Conservation (phyloP, 2,797 vertebrate genomes). For the Calcarius lapponicus region DNA sequence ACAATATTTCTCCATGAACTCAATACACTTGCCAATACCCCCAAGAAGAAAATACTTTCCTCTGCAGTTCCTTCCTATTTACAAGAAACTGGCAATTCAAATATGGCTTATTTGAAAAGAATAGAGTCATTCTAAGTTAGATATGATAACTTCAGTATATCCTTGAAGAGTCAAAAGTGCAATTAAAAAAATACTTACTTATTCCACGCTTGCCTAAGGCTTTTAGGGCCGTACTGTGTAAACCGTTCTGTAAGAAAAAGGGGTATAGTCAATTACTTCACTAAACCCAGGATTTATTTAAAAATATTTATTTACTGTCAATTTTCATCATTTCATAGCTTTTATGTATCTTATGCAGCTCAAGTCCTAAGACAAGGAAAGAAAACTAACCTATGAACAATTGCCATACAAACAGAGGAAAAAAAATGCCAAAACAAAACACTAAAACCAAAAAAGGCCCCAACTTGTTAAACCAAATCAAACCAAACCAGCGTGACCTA, state of each 20-base stretch:
- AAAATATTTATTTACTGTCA: not conserved
- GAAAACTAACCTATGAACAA: not conserved
- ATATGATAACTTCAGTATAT: not conserved
- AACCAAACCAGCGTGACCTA: not conserved
- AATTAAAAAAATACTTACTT: slow-evolving; percentile 85
- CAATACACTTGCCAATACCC: not conserved
- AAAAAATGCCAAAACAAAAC: rapidly evolving
- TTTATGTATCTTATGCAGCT: not conserved
- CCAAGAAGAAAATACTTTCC: not conserved
- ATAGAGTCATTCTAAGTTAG: not conserved
- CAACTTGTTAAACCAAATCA: not conserved
- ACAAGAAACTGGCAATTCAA: not conserved
- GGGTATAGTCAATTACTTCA: not conserved
- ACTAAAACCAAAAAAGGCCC: not conserved
- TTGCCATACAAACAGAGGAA: not conserved
- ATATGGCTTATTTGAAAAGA: not conserved
- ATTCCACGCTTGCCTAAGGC: slow-evolving; percentile 96
- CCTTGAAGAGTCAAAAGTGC: not conserved
- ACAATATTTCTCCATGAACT: not conserved
- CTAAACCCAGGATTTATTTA: not conserved
- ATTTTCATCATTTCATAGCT: not conserved
- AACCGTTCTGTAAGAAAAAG: slow-evolving; percentile 86
- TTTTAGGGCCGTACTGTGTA: slow-evolving; percentile 92
- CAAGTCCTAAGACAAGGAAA: not conserved
- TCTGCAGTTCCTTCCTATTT: not conserved